These are phyloP conservation scores for Solen grandis DNA, from an alignment of 1,140 invertebrate genomes.

Conservation along the genomic window DNA sequence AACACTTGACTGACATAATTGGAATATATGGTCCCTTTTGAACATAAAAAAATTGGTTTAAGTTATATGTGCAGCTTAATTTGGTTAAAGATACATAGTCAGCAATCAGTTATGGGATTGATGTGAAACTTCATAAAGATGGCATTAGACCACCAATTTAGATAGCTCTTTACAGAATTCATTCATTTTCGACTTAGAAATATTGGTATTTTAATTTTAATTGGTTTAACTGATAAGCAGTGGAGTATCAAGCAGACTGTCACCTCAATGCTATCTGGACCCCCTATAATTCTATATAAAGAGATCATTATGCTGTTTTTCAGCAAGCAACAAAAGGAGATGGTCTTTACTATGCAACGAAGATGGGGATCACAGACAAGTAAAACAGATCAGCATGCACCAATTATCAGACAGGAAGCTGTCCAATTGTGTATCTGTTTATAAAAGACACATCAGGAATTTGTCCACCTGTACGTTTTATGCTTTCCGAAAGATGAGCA, in stretches of 20 bases:
- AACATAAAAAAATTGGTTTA: too few relatives aligned
- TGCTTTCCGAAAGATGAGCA: too few relatives aligned
- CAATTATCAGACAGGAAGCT: too few relatives aligned
- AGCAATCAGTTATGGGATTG: too few relatives aligned
- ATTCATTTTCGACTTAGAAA: not conserved
- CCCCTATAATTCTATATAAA: not conserved
- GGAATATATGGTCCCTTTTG: too few relatives aligned
- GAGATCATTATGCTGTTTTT: constrained; percentile 9
- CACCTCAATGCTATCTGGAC: not conserved
- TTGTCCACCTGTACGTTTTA: too few relatives aligned
- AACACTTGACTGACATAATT: too few relatives aligned
- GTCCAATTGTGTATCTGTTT: too few relatives aligned
- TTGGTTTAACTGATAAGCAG: not conserved
- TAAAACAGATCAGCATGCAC: too few relatives aligned
- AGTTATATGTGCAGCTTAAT: too few relatives aligned
- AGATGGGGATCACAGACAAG: constrained; percentile 45
- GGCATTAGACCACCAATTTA: not conserved
- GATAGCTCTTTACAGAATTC: not conserved
- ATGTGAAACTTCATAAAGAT: not conserved
- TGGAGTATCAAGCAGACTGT: not conserved
- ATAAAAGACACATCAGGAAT: too few relatives aligned
- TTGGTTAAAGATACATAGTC: too few relatives aligned
- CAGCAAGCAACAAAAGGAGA: constrained; percentile 49
- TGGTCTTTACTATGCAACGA: constrained; percentile 33
- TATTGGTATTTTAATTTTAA: not conserved